Evolutionary conservation across 2,113 vertebrate species (phyloP).

Genomic region (Prionailurus bengalensis): DNA sequence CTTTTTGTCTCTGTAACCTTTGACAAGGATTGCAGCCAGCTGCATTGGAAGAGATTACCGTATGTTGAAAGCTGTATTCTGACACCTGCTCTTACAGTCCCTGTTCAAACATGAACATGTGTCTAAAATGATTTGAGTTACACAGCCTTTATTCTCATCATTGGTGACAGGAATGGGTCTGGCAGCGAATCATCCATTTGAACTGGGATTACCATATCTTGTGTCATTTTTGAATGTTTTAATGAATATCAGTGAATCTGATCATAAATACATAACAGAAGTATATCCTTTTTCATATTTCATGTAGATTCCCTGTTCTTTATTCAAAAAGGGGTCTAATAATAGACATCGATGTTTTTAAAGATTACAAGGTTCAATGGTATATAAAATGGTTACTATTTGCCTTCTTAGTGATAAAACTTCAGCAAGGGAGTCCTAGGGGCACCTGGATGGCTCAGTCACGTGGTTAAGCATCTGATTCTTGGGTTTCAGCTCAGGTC

Average conservation of each 20-base stretch:
- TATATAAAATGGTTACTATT: conserved; percentile 29
- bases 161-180: not conserved
- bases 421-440: not conserved
- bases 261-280: not conserved
- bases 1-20: conserved; percentile 48
- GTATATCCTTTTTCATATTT: not conserved
- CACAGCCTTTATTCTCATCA: not conserved
- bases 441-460: too few relatives aligned
- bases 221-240: not conserved
- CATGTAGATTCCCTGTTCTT: not conserved
- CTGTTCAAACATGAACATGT: not conserved
- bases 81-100: conserved; percentile 45
- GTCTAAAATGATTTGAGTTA: conserved; percentile 33
- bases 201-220: not conserved
- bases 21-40: conserved; percentile 51
- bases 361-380: not conserved
- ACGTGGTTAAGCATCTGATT: too few relatives aligned
- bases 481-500: too few relatives aligned
- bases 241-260: not conserved
- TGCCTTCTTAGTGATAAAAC: not conserved
- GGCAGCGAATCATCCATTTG: not conserved
- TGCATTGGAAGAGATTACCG: not conserved
- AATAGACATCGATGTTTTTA: conserved; percentile 1
- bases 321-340: not conserved
- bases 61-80: not conserved